Conservation (phyloP, 2,797 vertebrate species). For the Apodemus agrarius region DNA sequence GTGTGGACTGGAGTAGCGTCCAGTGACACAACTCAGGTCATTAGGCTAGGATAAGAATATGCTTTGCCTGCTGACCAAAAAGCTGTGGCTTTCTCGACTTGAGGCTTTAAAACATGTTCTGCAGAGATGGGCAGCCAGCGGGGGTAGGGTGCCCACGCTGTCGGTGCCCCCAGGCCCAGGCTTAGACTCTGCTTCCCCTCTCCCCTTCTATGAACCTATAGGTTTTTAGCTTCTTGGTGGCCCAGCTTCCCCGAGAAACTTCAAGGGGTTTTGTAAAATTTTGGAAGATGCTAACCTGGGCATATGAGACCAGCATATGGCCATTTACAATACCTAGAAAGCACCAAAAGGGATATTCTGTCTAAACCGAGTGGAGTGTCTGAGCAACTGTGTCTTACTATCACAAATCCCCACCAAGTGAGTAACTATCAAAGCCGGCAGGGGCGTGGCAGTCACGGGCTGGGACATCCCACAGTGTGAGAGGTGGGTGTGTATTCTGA, state of each 20-base stretch:
- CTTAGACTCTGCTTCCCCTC: background rate
- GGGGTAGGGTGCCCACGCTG: background rate
- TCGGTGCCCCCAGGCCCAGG: background rate
- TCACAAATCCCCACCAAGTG: background rate
- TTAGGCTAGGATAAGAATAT: background rate
- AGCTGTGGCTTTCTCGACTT: background rate
- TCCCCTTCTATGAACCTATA: background rate
- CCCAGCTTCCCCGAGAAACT: conserved; percentile 35
- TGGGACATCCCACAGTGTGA: background rate
- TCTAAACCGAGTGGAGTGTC: background rate
- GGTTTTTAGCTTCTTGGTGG: background rate
- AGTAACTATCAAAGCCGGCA: background rate
- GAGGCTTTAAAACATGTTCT: background rate
- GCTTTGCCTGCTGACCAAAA: background rate
- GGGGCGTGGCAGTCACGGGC: background rate
- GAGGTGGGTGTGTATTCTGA: background rate
- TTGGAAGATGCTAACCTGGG: background rate
- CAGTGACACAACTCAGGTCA: no score
- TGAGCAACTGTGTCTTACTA: background rate
- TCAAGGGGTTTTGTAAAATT: background rate
- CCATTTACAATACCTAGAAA: background rate
- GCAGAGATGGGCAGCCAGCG: background rate
- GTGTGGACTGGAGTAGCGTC: background rate
- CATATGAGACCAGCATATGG: background rate
- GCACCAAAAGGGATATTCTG: background rate